A percentile compares a stretch with the other conserved stretches of the same genome.
Evolutionary conservation across 2,113 vertebrate genomes (phyloP).

Genomic region (Oceanodroma tethys): DNA sequence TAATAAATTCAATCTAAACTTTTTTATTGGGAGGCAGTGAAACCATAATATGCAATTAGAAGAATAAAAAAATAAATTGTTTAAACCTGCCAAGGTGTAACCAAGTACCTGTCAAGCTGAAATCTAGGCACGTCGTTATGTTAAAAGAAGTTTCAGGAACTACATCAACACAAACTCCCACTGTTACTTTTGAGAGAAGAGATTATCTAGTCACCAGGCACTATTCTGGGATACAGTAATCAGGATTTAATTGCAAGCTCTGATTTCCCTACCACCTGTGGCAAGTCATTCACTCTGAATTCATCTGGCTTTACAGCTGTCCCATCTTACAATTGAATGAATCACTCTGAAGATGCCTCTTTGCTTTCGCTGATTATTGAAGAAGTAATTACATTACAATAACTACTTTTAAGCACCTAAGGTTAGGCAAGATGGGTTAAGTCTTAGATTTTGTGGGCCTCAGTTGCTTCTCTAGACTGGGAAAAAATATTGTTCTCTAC

Average conservation of each 20-base stretch:
- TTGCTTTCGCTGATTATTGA: not conserved
- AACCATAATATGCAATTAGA: not conserved
- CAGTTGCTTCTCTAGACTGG: not conserved
- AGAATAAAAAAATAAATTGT: not conserved
- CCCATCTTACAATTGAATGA: not conserved
- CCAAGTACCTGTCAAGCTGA: not conserved
- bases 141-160: not conserved
- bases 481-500: not conserved
- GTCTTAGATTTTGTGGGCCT: not conserved
- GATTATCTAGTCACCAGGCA: not conserved
- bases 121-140: not conserved
- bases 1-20: not conserved
- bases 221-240: not conserved
- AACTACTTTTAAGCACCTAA: not conserved
- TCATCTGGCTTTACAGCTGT: not conserved
- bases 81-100: not conserved
- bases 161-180: not conserved
- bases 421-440: not conserved
- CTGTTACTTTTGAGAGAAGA: not conserved
- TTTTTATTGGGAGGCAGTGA: not conserved
- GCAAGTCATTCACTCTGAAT: not conserved
- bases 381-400: not conserved
- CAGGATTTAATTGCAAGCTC: not conserved
- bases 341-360: not conserved
- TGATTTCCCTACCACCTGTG: not conserved